Evolutionary conservation across 2,113 vertebrate species (phyloP), one percentile per base, ranked within the genome.

Genomic region (Cheilinus undulatus): DNA sequence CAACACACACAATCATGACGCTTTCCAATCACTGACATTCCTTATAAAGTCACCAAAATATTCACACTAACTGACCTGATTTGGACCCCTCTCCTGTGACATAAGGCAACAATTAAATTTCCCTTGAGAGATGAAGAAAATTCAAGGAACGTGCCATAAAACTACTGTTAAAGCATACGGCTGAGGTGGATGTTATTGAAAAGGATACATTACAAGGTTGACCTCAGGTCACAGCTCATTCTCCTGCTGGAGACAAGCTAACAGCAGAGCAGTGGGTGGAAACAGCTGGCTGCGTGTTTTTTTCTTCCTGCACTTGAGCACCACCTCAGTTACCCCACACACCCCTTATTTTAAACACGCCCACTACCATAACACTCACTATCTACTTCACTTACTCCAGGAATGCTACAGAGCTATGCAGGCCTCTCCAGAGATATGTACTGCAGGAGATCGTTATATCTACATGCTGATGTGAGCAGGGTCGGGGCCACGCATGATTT

Each of bases 101-200:
- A 76, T 86, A 89, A 86, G 59, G 59, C 66, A 86, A 88, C 54
- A 74, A 75, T 60, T 73, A 43, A 56, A 89, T 82, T 80, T 88
- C 78, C 74, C 86, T 73, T 19, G 45, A 86, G 86, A 69, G 71
- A 73, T 46, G 73, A 73, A 60, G 80, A 77, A 82, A 84, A 88
- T 86, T 62, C 53, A 24, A 59, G 70, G 83, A 85, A 70, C 79
- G 83, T 78, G 83, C 76, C 87, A 57, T 87, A 87, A 88, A 74
- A 86, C 87, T 74, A 84, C 76, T 71, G 72, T 88, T 74, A 65
- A 85, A 84, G 85, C 56, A 54, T 63, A 69, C 22, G 27, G 73
- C 84, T 58, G 83, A 88, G 78, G 79, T 88, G 86, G 87, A 89
- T 91, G 88, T 91, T 93, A 87, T 92, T 87, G 80, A 86, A 91